phyloP scores from a whole-genome alignment of 2,113 vertebrate species.

The Tragelaphus imberbis region DNA sequence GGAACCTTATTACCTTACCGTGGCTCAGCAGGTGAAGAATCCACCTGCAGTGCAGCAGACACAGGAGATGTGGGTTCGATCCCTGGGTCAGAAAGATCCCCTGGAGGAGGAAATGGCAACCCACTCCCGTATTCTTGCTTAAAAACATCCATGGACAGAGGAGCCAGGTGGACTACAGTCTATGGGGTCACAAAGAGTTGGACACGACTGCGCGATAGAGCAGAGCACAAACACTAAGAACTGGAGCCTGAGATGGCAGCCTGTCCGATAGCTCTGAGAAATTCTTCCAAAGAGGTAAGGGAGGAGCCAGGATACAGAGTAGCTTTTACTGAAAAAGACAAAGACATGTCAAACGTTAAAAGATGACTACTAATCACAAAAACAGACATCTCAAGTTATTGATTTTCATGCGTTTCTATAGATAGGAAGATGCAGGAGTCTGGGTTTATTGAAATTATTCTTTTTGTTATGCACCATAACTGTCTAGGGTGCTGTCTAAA shows the following conservation, averaged over 20 bases:
- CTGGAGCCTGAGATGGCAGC: neutral
- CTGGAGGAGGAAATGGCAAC: neutral
- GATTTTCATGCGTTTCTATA: neutral
- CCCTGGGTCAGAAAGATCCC: neutral
- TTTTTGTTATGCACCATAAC: neutral
- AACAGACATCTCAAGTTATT: neutral
- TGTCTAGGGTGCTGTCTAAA: neutral
- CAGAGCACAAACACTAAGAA: neutral
- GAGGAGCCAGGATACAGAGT: neutral
- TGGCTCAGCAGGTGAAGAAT: neutral
- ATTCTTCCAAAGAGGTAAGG: neutral
- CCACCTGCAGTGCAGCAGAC: neutral
- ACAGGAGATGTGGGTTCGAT: neutral
- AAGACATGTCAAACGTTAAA: neutral
- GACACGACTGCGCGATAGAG: neutral
- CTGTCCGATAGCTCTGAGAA: neutral
- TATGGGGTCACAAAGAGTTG: neutral
- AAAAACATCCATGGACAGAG: neutral
- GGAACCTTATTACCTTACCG: neutral
- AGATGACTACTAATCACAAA: neutral
- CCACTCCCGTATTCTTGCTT: neutral
- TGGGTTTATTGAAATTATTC: neutral
- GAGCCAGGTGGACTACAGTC: neutral
- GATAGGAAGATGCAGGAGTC: neutral
- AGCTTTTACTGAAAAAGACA: neutral